Evolutionary conservation across 2,888 invertebrate genomes (phyloP).

Genomic region (Steromphala cineraria): DNA sequence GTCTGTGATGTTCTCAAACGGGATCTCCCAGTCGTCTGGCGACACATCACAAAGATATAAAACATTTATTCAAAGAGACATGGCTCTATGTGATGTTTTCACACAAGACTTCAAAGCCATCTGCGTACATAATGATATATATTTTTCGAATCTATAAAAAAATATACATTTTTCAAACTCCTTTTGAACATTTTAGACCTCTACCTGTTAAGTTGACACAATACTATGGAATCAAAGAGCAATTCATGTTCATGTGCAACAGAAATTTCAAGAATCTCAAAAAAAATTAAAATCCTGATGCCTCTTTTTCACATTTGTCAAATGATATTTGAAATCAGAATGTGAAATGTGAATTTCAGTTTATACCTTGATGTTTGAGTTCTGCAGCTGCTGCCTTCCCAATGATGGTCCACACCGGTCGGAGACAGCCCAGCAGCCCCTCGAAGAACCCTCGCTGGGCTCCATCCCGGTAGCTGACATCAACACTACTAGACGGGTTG

Average conservation of each 20-base stretch:
- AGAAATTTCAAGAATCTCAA: too few relatives aligned
- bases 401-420: constrained; percentile 90
- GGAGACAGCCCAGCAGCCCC: constrained; percentile 90
- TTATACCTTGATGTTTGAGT: constrained; percentile 67
- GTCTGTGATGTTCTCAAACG: constrained; percentile 91
- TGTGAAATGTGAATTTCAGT: too few relatives aligned
- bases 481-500: constrained; percentile 57
- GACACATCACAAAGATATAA: not conserved
- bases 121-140: not conserved
- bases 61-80: not conserved
- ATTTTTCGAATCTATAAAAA: not conserved
- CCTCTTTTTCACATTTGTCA: too few relatives aligned
- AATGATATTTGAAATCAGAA: too few relatives aligned
- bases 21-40: constrained; percentile 94
- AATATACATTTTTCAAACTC: too few relatives aligned
- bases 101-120: not conserved
- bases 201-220: too few relatives aligned
- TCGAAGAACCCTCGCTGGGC: constrained; percentile 72
- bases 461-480: constrained; percentile 64
- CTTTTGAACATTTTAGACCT: too few relatives aligned
- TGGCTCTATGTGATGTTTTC: not conserved
- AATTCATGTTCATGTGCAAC: too few relatives aligned
- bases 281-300: too few relatives aligned
- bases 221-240: too few relatives aligned
- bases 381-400: constrained; percentile 81